Conservation (phyloP, 2,888 invertebrate species). For the Embidobia sp. region DNA sequence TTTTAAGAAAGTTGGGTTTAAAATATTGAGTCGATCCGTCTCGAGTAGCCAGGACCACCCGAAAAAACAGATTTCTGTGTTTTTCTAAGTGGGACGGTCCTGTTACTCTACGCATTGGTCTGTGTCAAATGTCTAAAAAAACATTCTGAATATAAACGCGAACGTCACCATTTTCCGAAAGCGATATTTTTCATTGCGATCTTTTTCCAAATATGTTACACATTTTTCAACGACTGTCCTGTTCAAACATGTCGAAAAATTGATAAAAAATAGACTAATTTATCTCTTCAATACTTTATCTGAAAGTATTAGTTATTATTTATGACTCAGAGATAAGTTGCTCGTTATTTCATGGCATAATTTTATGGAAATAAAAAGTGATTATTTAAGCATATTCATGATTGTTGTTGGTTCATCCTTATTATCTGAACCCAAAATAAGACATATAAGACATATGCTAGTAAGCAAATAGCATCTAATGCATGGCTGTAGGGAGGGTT, state of each 20-base stretch:
- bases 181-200: conserved; percentile 35
- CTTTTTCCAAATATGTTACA: conserved; percentile 37
- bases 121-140: conserved; percentile 38
- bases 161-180: conserved; percentile 34
- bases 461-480: conserved; percentile 58
- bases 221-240: conserved; percentile 12
- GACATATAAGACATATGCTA: too few species aligned
- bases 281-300: too few species aligned
- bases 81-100: conserved; percentile 22
- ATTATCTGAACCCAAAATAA: too few species aligned
- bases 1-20: conserved; percentile 18
- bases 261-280: too few species aligned
- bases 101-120: conserved; percentile 32
- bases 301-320: too few species aligned
- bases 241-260: not conserved
- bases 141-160: conserved; percentile 31
- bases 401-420: too few species aligned
- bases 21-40: conserved; percentile 25
- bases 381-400: too few species aligned
- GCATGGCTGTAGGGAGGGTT: conserved; percentile 62
- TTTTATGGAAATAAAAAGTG: too few species aligned
- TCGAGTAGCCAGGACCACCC: conserved; percentile 37
- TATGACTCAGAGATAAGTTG: too few species aligned
- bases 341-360: too few species aligned
- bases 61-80: conserved; percentile 42